Evolutionary conservation across 2,888 invertebrate species (phyloP).

Genomic region (Drosophila atripex): DNA sequence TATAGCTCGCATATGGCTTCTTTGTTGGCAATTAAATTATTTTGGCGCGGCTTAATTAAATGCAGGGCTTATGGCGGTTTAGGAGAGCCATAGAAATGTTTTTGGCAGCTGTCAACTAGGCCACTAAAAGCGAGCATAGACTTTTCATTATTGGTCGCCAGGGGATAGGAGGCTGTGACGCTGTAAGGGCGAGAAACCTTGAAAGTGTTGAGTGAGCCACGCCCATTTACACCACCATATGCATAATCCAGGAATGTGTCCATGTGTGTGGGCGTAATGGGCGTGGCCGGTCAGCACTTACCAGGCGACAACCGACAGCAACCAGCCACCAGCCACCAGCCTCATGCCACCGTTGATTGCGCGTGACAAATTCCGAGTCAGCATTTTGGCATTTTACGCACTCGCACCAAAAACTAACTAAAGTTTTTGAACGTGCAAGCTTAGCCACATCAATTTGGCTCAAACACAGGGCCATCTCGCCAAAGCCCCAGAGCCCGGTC

Average conservation of each 20-base stretch:
- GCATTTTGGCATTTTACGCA: constrained; percentile 63
- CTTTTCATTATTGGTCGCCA: constrained; percentile 51
- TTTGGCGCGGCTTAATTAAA: constrained; percentile 32
- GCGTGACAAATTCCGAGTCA: constrained; percentile 67
- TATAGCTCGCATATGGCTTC: constrained; percentile 9
- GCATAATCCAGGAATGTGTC: constrained; percentile 44
- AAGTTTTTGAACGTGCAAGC: constrained; percentile 29
- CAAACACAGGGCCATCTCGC: constrained; percentile 17
- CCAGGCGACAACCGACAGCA: background rate
- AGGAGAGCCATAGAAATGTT: constrained; percentile 22
- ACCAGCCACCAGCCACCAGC: no score
- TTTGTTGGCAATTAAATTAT: constrained; percentile 31
- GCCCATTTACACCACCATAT: constrained; percentile 4
- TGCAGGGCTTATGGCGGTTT: constrained; percentile 34
- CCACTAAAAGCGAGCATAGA: constrained; percentile 38
- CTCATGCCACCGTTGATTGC: constrained; percentile 55
- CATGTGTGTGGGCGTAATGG: constrained; percentile 15
- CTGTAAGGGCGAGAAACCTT: constrained; percentile 27
- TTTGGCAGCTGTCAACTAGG: constrained; percentile 61
- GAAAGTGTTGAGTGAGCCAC: constrained; percentile 40
- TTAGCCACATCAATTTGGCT: constrained; percentile 52
- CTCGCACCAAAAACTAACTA: constrained; percentile 33
- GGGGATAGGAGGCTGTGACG: constrained; percentile 14
- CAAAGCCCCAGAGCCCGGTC: background rate
- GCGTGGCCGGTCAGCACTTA: constrained; percentile 62